A percentile compares a stretch with the other conserved stretches of the same genome.
Evolutionary conservation across 2,113 vertebrate species (phyloP).

Genomic region (Danionella cerebrum): DNA sequence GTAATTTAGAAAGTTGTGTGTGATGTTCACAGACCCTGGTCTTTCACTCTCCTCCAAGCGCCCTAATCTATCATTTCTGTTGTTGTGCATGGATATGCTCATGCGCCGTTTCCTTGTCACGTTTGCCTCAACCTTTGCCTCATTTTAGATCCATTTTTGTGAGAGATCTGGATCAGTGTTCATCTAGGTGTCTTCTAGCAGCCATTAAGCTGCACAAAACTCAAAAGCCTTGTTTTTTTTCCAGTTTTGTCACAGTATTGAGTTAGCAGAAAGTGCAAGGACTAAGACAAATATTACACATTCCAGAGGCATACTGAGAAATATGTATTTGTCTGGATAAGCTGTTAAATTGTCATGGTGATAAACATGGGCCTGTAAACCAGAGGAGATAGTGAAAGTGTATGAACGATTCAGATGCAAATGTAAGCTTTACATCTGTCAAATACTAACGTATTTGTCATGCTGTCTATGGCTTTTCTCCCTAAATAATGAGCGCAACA

Average conservation of each 20-base stretch:
- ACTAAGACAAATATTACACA: neutral
- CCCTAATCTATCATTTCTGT: neutral
- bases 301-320: neutral
- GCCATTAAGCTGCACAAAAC: neutral
- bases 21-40: neutral
- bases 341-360: neutral
- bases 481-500: no score
- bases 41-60: neutral
- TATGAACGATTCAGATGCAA: neutral
- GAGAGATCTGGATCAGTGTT: no score
- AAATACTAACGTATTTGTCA: neutral
- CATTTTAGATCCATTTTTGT: no score
- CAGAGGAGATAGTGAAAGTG: neutral
- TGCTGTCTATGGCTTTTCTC: no score
- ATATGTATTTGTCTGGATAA: neutral
- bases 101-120: neutral
- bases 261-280: neutral
- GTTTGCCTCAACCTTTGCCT: no score
- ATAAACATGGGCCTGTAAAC: neutral
- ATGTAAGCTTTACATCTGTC: neutral
- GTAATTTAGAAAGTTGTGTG: slow-evolving; percentile 5
- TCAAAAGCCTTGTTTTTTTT: neutral
- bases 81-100: neutral
- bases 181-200: no score
- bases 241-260: neutral